These are phyloP conservation scores for Bruchidius siliquastri DNA, from an alignment of 2,888 invertebrate species.

Conservation along the genomic window DNA sequence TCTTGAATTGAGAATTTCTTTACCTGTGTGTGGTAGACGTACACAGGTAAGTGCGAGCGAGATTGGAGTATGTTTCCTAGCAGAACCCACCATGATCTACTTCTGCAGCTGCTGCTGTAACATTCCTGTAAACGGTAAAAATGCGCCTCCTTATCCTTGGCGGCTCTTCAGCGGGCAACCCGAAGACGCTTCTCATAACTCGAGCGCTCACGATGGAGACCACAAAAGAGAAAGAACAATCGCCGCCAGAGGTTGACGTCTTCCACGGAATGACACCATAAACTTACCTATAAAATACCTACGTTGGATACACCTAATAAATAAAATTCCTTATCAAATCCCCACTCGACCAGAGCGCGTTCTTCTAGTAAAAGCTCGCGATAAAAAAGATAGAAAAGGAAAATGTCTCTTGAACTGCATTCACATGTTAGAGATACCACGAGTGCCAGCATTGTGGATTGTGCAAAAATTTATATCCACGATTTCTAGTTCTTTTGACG, in stretches of 20 bases:
- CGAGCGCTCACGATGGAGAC: background rate
- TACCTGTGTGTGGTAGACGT: too few species aligned
- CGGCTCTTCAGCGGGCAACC: background rate
- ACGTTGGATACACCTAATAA: conserved; percentile 18
- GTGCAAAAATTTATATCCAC: too few species aligned
- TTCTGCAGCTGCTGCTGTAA: background rate
- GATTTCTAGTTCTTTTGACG: too few species aligned
- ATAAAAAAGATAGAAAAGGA: background rate
- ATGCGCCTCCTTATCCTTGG: background rate
- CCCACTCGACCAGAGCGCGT: background rate
- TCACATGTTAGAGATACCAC: background rate
- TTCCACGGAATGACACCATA: conserved; percentile 14
- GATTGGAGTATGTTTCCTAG: too few species aligned
- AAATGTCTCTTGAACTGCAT: background rate
- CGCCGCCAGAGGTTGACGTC: conserved; percentile 13
- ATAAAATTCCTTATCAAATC: conserved; percentile 12
- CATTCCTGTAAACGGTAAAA: background rate
- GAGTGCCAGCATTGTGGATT: background rate
- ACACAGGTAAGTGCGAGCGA: too few species aligned
- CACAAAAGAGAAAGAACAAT: background rate
- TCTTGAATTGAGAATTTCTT: too few species aligned
- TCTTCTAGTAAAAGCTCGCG: background rate
- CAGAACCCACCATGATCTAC: background rate
- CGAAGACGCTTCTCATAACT: background rate
- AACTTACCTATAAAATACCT: conserved; percentile 20